Evolutionary conservation across 2,113 vertebrate species (phyloP).

Genomic region (Malurus cyaneus): DNA sequence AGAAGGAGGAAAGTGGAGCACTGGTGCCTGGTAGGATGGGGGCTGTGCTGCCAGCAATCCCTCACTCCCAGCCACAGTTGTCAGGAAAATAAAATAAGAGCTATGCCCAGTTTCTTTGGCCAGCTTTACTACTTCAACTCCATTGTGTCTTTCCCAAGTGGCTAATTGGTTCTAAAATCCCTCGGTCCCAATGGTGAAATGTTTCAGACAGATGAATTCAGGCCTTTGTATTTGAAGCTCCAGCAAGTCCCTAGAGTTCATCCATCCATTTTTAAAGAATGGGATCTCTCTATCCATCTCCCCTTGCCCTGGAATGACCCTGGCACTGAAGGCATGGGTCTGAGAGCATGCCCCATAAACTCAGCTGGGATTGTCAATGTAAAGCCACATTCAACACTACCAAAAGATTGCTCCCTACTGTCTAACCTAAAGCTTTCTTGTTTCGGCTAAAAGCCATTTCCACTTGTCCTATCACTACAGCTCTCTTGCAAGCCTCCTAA

Average conservation of each 20-base stretch:
- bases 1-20: neutral
- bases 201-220: neutral
- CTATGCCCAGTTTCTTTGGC: neutral
- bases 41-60: neutral
- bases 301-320: neutral
- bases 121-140: neutral
- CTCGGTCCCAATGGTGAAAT: neutral
- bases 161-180: neutral
- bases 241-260: neutral
- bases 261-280: neutral
- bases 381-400: neutral
- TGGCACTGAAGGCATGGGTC: rapidly evolving
- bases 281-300: neutral
- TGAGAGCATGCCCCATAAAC: neutral
- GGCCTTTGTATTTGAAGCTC: neutral
- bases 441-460: neutral
- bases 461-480: neutral
- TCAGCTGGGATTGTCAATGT: neutral
- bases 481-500: neutral
- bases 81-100: neutral
- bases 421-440: neutral
- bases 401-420: neutral
- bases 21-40: neutral
- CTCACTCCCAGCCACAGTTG: neutral
- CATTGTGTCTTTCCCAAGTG: neutral